Evolutionary conservation across 2,113 vertebrate genomes (phyloP).

Genomic region (Gavialis gangeticus): DNA sequence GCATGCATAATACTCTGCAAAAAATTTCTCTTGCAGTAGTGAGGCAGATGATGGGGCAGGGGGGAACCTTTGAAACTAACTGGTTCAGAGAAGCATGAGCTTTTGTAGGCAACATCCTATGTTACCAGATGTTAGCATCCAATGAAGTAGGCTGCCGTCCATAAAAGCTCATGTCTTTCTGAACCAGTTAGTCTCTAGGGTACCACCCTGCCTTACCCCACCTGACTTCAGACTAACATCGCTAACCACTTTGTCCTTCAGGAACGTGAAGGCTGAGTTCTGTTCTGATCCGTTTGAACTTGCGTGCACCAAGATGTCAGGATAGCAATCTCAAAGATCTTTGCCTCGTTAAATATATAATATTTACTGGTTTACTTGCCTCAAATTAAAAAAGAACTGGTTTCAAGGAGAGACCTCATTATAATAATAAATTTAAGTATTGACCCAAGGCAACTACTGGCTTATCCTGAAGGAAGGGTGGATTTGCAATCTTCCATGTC

Average conservation of each 20-base stretch:
- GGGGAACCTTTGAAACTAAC: no score
- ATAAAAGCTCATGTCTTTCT: no score
- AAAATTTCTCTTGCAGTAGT: background rate
- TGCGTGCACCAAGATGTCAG: constrained; percentile 10
- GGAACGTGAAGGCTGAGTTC: background rate
- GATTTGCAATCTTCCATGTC: background rate
- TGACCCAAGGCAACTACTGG: background rate
- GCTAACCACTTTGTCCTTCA: no score
- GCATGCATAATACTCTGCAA: background rate
- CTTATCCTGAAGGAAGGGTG: background rate
- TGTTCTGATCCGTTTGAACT: background rate
- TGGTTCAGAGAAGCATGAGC: no score
- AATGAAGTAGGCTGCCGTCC: no score
- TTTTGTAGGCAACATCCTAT: no score
- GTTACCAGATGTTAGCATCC: no score
- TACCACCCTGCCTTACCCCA: no score
- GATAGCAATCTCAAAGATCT: constrained; percentile 8
- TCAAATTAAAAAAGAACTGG: background rate
- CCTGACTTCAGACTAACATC: no score
- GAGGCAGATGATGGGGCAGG: no score
- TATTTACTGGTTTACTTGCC: background rate
- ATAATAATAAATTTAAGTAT: background rate
- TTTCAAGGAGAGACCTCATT: background rate
- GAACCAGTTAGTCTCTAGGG: no score
- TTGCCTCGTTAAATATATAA: background rate